Evolutionary conservation across 2,113 vertebrate species (phyloP).

Genomic region (Aphelocoma coerulescens): DNA sequence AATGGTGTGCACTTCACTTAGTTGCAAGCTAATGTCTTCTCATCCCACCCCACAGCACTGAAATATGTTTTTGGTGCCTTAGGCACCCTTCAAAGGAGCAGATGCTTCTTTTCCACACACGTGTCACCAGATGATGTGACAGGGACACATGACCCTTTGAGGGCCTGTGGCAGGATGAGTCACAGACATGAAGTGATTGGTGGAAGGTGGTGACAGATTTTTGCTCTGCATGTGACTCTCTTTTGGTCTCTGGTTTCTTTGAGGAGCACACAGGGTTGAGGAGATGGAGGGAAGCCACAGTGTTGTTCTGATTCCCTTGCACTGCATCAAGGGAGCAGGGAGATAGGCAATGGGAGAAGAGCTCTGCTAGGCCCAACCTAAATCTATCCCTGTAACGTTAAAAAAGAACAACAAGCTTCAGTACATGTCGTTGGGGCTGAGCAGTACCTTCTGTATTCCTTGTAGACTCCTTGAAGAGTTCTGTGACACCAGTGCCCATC

Average conservation of each 20-base stretch:
- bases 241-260: background rate
- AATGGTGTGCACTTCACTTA: background rate
- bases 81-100: background rate
- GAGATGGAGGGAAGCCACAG: background rate
- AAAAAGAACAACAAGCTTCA: background rate
- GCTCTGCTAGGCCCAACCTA: background rate
- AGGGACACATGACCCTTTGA: background rate
- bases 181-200: accelerated
- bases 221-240: accelerated
- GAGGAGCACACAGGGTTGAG: background rate
- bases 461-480: background rate
- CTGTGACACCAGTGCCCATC: background rate
- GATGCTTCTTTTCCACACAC: background rate
- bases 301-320: background rate
- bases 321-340: background rate
- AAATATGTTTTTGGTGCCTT: background rate
- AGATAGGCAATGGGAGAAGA: background rate
- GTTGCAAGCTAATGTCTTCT: background rate
- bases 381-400: background rate
- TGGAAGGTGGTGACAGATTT: background rate
- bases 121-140: background rate
- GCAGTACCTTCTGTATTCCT: background rate
- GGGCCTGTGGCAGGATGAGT: background rate
- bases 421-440: accelerated
- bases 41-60: background rate